These are phyloP conservation scores for Tachysurus fulvidraco DNA, from an alignment of 2,113 vertebrate genomes.

Conservation along the genomic window DNA sequence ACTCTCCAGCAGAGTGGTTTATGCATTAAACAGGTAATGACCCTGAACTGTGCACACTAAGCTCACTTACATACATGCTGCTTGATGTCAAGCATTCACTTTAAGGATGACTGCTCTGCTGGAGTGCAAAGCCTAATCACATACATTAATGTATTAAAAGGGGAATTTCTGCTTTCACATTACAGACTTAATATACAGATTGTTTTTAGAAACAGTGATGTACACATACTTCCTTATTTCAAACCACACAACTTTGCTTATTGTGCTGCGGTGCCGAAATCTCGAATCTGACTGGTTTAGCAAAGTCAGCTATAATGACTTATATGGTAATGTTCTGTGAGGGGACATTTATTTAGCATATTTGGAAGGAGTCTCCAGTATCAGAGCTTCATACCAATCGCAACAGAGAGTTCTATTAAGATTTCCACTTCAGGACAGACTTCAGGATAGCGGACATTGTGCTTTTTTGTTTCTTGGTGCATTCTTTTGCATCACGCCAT, in stretches of 20 bases:
- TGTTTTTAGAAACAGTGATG: neutral
- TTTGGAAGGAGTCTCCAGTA: neutral
- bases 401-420: neutral
- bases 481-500: neutral
- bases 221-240: neutral
- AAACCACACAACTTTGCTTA: neutral
- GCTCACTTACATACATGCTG: neutral
- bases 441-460: neutral
- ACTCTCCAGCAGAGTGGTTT: conserved; percentile 34
- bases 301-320: neutral
- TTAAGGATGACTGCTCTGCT: neutral
- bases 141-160: neutral
- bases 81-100: conserved; percentile 10
- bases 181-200: neutral
- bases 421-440: neutral
- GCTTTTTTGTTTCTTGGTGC: neutral
- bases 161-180: conserved; percentile 5
- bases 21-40: conserved; percentile 51
- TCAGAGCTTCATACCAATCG: neutral
- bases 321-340: neutral
- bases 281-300: neutral
- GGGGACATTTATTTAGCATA: neutral
- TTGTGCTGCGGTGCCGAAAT: neutral
- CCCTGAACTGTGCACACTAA: conserved; percentile 23
- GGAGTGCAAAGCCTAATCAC: neutral